Evolutionary conservation across 2,113 vertebrate species (phyloP).

Genomic region (Cinclus mexicanus): DNA sequence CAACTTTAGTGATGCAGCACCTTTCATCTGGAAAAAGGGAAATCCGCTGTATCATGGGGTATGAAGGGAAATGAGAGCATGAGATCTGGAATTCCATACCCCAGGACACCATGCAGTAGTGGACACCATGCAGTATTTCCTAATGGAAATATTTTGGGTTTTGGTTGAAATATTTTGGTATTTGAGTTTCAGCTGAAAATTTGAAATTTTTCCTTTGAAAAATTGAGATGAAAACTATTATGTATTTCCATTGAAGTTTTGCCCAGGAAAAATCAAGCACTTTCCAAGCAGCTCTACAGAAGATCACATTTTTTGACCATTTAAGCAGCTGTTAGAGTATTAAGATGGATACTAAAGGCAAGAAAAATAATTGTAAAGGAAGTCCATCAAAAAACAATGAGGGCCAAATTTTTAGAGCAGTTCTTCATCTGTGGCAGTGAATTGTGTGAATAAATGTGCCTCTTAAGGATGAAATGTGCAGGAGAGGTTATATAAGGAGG

Average conservation of each 20-base stretch:
- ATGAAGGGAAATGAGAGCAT: not conserved
- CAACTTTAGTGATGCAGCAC: conserved; percentile 1
- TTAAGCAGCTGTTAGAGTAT: conserved; percentile 40
- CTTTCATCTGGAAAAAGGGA: not conserved
- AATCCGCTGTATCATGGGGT: conserved; percentile 24
- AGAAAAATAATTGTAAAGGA: not conserved
- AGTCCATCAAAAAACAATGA: not conserved
- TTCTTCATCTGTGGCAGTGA: not conserved
- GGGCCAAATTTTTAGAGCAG: not conserved
- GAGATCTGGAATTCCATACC: not conserved
- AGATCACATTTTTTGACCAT: not conserved
- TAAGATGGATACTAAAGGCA: not conserved
- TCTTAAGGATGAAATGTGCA: not conserved
- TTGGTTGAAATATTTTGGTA: conserved; percentile 48
- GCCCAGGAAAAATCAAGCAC: conserved; percentile 47
- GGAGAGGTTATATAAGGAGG: not conserved
- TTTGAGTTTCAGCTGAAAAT: conserved; percentile 36
- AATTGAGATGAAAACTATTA: conserved; percentile 32
- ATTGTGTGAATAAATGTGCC: not conserved
- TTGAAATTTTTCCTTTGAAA: conserved; percentile 55
- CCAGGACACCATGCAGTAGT: not conserved
- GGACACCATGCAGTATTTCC: not conserved
- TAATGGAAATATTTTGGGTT: conserved; percentile 32
- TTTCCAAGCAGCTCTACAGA: conserved; percentile 29
- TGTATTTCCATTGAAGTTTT: conserved; percentile 50